Percentiles rank a stretch among this genome's conserved stretches.
Conservation (phyloP, 2,113 vertebrate species). For the Lasiurus borealis region DNA sequence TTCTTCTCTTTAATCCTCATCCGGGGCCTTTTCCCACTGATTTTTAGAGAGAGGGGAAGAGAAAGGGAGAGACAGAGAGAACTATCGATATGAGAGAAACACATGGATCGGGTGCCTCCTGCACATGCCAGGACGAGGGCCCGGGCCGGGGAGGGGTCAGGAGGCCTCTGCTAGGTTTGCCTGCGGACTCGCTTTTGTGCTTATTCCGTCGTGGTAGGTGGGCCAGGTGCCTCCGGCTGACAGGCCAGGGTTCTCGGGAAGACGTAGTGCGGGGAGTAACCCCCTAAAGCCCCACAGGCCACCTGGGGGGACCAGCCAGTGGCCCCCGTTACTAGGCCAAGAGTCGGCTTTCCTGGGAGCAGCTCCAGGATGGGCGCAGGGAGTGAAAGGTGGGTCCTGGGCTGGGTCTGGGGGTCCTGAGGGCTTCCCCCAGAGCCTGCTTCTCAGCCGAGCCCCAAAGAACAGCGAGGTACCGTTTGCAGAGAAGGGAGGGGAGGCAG, state of each 20-base stretch:
- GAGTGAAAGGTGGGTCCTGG: not conserved
- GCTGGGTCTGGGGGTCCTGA: not conserved
- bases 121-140: too few relatives aligned
- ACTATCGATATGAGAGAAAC: too few relatives aligned
- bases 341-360: not conserved
- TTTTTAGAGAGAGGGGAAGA: too few relatives aligned
- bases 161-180: not conserved
- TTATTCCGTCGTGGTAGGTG: not conserved
- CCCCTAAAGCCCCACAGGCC: too few relatives aligned
- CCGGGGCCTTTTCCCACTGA: too few relatives aligned
- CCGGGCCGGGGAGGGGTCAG: too few relatives aligned
- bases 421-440: not conserved
- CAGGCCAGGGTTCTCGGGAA: not conserved
- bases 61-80: too few relatives aligned
- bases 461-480: rapidly evolving
- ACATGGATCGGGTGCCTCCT: too few relatives aligned
- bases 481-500: not conserved
- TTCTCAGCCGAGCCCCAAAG: not conserved
- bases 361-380: not conserved
- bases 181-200: not conserved
- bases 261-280: not conserved
- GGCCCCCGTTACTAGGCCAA: not conserved
- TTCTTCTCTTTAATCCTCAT: not conserved
- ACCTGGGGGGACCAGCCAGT: not conserved
- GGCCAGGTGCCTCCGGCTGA: not conserved